phyloP scores from a whole-genome alignment of 2,888 invertebrate genomes.

The Athetis lepigone region DNA sequence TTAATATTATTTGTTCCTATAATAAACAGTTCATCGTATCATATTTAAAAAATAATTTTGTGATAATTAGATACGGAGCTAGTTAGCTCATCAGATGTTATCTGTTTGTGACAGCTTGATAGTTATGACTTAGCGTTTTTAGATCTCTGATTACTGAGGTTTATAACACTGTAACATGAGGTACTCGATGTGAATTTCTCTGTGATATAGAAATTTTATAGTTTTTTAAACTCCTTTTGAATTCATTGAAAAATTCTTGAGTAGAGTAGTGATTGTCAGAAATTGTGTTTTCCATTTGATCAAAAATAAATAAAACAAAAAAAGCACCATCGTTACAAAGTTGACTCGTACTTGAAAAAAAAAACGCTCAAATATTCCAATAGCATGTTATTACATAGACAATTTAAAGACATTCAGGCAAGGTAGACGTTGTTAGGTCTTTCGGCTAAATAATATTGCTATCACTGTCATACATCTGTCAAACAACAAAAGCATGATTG shows the following conservation, averaged over 20 bases:
- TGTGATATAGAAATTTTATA: constrained; percentile 5
- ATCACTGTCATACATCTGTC: too few species aligned
- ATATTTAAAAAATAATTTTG: constrained; percentile 13
- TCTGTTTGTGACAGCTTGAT: constrained; percentile 46
- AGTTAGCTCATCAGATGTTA: constrained; percentile 51
- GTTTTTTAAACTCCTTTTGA: not conserved
- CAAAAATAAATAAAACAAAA: not conserved
- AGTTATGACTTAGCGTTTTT: constrained; percentile 27
- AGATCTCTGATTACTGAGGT: constrained; percentile 24
- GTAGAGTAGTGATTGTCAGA: not conserved
- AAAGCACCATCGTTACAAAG: not conserved
- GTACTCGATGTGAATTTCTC: constrained; percentile 5
- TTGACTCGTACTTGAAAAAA: too few species aligned
- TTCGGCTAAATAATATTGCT: too few species aligned
- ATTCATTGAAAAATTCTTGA: not conserved
- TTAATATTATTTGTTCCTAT: too few species aligned
- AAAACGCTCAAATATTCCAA: too few species aligned
- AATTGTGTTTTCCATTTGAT: not conserved
- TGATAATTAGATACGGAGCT: constrained; percentile 7
- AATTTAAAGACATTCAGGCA: too few species aligned
- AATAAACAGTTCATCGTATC: not conserved
- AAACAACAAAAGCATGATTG: too few species aligned
- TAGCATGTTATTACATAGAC: too few species aligned
- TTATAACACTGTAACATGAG: constrained; percentile 7
- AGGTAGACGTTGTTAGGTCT: too few species aligned